A percentile compares a stretch with the other conserved stretches of the same genome.
Conservation (phyloP, 1,140 invertebrate species). For the Lepidurus packardi region DNA sequence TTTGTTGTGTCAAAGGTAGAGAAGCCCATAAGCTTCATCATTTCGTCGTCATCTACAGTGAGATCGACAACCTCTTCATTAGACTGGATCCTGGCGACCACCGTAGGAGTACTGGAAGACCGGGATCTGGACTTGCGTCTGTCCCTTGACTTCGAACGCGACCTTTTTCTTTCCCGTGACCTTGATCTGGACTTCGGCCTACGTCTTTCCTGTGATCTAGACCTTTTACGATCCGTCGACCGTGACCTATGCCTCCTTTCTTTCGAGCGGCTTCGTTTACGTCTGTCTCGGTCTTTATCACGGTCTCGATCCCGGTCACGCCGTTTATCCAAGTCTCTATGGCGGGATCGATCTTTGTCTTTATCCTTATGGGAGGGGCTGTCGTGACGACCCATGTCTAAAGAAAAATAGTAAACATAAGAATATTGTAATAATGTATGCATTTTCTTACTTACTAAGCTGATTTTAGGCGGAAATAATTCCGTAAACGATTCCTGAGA, state of each 20-base stretch:
- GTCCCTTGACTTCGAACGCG: conserved; percentile 25
- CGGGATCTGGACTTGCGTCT: conserved; percentile 26
- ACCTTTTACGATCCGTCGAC: conserved; percentile 31
- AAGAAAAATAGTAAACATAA: not conserved
- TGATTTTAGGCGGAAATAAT: not conserved
- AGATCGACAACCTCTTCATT: conserved; percentile 68
- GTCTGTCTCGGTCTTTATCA: conserved; percentile 36
- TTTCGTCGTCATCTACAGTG: conserved; percentile 86
- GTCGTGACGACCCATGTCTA: not conserved
- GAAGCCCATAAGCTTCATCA: conserved; percentile 96
- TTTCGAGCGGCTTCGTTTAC: conserved; percentile 34
- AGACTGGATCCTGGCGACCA: conserved; percentile 4
- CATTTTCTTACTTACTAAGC: too few relatives aligned
- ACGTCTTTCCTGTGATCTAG: not conserved
- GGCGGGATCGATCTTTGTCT: conserved; percentile 32
- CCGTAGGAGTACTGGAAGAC: not conserved
- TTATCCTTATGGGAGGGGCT: conserved; percentile 20
- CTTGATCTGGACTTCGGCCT: conserved; percentile 11
- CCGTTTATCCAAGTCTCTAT: conserved; percentile 30
- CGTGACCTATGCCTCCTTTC: conserved; percentile 36
- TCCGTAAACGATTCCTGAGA: not conserved
- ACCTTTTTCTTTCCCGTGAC: conserved; percentile 21
- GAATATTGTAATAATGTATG: not conserved
- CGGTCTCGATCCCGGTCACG: conserved; percentile 30
- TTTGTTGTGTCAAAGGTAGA: conserved; percentile 91